Percentiles rank a stretch among this genome's conserved stretches.
phyloP scores from a whole-genome alignment of 2,113 vertebrate species.

The Chaetura pelagica region DNA sequence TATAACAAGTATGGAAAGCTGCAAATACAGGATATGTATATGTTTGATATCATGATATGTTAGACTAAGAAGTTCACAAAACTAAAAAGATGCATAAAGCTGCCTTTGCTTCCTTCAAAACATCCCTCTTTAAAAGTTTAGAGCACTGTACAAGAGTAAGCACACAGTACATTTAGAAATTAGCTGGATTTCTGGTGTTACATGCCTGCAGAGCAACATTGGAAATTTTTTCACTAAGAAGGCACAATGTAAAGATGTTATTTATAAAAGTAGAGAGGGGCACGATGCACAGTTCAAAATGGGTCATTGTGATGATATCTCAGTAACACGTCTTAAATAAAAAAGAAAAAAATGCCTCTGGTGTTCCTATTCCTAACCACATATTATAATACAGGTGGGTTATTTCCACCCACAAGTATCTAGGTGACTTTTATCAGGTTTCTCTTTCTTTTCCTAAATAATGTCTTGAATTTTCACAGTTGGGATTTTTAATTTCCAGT shows the following conservation, averaged over 20 bases:
- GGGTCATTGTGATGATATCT: background rate
- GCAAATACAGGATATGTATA: conserved; percentile 21
- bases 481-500: background rate
- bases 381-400: background rate
- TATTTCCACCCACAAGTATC: background rate
- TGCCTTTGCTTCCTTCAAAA: background rate
- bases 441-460: background rate
- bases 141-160: conserved; percentile 1
- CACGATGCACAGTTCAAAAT: background rate
- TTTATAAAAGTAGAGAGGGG: background rate
- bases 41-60: background rate
- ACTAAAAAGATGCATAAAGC: background rate
- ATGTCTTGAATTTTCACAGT: background rate
- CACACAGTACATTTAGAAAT: background rate
- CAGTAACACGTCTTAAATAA: background rate
- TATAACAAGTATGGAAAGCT: background rate
- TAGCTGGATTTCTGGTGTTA: conserved; percentile 3
- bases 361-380: background rate
- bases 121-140: conserved; percentile 33
- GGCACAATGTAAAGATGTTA: background rate
- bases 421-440: background rate
- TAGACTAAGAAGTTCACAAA: background rate
- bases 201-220: background rate
- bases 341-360: background rate
- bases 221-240: background rate